Evolutionary conservation across 1,140 invertebrate genomes (phyloP), one percentile per base, ranked within the genome.

Genomic region (Drosophila sulfurigaster): DNA sequence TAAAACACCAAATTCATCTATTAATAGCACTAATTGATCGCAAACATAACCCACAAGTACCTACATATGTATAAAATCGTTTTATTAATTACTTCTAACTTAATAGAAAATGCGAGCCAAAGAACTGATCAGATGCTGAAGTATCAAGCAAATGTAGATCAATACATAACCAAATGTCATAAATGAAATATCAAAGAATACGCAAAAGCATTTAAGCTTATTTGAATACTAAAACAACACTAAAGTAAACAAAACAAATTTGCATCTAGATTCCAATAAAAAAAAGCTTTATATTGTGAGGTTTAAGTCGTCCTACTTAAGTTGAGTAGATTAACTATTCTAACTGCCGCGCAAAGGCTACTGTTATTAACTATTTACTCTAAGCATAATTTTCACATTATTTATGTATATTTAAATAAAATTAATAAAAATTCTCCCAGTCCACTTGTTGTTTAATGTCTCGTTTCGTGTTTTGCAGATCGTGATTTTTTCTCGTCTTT

Each of bases 41-140:
- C 78, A 86, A 86, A 67, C 78, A 81, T 79, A 63, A 86, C 82
- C 82, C 82, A 86, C 75, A 82, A 86, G 82, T 86, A 86, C 82
- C 86, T 86, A 74, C 20, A 25, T 25, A 25, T 25, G 20, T 80
- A 85, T 78, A 72, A 54, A 16, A 81, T 85, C 82, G 81, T 86
- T 85, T 85, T 85, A 85, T 86, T 81, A 86, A 71, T 75, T 86
- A 85, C 75, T 76, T 69, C 57, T 72, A 59, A 38, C 71, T 86
- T 86, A 64, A 86, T 86, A 86, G 57, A 78, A 86, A 78, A 78
- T 81, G 86, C 65, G 82, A 86, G 82, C 82, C 82, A 86, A 82
- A 86, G 82, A 86, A 86, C 82, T 86, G 82, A 86, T 82, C 79
- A 73, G 82, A 74, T 64, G 60, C 70, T 74, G 71, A 60, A 78